These are phyloP conservation scores for Cheumatopsyche charites DNA, from an alignment of 1,140 invertebrate genomes.

Conservation along the genomic window DNA sequence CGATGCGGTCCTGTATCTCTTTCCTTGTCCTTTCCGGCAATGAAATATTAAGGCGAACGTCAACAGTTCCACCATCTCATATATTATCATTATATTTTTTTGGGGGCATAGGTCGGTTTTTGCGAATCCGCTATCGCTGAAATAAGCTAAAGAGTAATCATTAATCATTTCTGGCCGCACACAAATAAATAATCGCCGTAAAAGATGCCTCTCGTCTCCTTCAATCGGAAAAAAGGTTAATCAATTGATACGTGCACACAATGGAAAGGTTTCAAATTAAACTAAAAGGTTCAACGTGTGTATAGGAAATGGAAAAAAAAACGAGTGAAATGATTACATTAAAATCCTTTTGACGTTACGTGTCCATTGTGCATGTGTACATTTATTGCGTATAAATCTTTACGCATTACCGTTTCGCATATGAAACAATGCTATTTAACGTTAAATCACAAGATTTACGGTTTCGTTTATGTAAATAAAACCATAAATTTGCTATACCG, in stretches of 20 bases:
- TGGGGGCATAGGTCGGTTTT: neutral
- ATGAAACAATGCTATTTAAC: too few species aligned
- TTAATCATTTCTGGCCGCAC: conserved; percentile 6
- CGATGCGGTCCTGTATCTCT: neutral
- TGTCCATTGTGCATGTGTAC: too few species aligned
- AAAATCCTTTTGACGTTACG: neutral
- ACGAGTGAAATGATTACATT: neutral
- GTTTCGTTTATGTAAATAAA: too few species aligned
- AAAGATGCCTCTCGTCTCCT: neutral
- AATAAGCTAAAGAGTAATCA: conserved; percentile 4
- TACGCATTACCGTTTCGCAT: too few species aligned
- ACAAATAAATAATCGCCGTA: neutral
- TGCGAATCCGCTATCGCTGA: neutral
- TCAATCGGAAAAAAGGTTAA: neutral
- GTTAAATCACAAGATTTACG: too few species aligned
- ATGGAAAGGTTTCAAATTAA: conserved; percentile 14
- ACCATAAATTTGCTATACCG: too few species aligned
- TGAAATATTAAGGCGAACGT: conserved; percentile 16
- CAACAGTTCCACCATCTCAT: neutral
- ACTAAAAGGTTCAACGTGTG: neutral
- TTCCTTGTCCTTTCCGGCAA: neutral
- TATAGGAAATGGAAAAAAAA: neutral
- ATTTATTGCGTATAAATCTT: too few species aligned
- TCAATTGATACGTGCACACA: neutral
- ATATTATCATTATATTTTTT: conserved; percentile 17